A percentile compares a stretch with the other conserved stretches of the same genome.
These are phyloP conservation scores for Hapalemur alaotrensis DNA, from an alignment of 2,797 vertebrate genomes.

Conservation along the genomic window DNA sequence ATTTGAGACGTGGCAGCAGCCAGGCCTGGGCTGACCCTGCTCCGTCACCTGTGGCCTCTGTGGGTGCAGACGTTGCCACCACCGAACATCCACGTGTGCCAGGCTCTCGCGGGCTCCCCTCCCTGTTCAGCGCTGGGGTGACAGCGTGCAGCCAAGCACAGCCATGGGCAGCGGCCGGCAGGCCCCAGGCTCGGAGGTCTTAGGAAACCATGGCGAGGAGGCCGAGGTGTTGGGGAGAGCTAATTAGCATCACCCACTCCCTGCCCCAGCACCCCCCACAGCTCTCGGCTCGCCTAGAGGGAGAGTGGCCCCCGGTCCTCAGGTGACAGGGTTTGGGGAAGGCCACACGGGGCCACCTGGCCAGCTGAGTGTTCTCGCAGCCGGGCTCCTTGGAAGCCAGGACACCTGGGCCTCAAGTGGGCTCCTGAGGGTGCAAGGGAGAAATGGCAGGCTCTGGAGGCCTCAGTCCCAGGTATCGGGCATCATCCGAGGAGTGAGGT, in stretches of 20 bases:
- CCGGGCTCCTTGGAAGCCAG: neutral
- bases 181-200: neutral
- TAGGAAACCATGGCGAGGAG: rapidly evolving
- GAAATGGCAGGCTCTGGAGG: neutral
- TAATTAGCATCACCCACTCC: neutral
- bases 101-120: neutral
- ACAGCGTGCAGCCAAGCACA: rapidly evolving
- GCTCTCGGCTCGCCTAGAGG: too few relatives aligned
- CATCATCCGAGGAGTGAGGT: rapidly evolving
- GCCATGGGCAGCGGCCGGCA: neutral
- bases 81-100: rapidly evolving
- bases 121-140: neutral
- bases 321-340: neutral
- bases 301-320: neutral
- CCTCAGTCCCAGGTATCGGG: rapidly evolving
- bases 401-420: too few relatives aligned
- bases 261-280: rapidly evolving
- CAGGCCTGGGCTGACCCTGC: neutral
- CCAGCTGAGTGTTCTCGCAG: neutral
- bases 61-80: neutral
- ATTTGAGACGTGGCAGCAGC: neutral
- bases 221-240: rapidly evolving
- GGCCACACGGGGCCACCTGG: neutral
- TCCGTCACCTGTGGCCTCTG: neutral
- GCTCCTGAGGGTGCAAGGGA: rapidly evolving